Evolutionary conservation across 2,888 invertebrate species (phyloP), one percentile per base, ranked within the genome.

Genomic region (Isotomurus palustris): DNA sequence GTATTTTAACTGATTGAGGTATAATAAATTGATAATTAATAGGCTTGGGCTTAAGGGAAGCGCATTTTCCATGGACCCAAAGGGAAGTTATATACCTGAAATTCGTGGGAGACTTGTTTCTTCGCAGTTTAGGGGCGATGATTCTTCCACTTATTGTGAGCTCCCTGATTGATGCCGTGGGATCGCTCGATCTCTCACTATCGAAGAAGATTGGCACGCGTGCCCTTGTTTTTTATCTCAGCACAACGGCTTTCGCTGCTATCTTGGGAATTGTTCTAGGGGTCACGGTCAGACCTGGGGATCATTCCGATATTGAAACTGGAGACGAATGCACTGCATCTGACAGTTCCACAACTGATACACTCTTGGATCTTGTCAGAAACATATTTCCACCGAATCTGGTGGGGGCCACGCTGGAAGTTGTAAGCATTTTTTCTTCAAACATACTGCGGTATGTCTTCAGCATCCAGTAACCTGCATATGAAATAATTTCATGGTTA

Each of bases 41-140:
- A 32, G 24, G 43, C 8, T 8, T 43, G 21, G 43, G 38, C 4
- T 19, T 38, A 8, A 5, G 38, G n/a, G 59, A 57, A 29, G 58
- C 69, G 10, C 74, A 71, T 14, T 51, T 64, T 41, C 76, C 79
- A 73, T 91, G 88, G 88, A 80, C 84, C 35, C 78, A 82, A 56
- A 79, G 94, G 56, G 88, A 94, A 69, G 85, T 91, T 67, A 91
- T 92, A 88, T 95, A 94, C 80, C 84, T 95, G 75, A 87, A 88
- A 72, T 94, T 91, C 76, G 86, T 91, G 1, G 95, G 96, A 36
- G 93, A 95, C 73, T 81, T 96, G 64, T 92, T 96, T 76, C 82
- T 96, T 72, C 82, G 93, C 77, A 94, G 94, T 91, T 81, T 96
- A 55, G 94, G 95, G 78, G 86, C 88, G 72, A 82, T 96, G 67